phyloP scores from a whole-genome alignment of 1,140 invertebrate genomes.

The Drosophila funebris region DNA sequence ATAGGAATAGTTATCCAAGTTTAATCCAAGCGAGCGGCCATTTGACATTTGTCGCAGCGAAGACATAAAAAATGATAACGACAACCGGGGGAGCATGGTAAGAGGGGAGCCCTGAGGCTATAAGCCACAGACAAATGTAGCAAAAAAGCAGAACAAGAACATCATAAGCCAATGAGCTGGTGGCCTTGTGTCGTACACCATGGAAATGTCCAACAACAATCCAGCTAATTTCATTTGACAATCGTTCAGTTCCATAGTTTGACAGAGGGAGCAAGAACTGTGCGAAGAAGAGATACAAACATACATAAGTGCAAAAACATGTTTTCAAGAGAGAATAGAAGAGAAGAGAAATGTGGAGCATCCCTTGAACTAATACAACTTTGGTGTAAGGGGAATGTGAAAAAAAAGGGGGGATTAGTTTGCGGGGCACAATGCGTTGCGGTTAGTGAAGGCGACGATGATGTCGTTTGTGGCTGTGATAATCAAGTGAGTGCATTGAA shows the following conservation, averaged over 20 bases:
- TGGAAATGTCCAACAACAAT: conserved; percentile 35
- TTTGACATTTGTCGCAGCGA: conserved; percentile 41
- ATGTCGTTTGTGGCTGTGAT: conserved; percentile 55
- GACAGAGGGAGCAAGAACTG: background rate
- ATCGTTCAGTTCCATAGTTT: conserved; percentile 46
- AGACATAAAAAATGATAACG: conserved; percentile 29
- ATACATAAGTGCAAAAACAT: conserved; percentile 77
- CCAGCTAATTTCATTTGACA: conserved; percentile 77
- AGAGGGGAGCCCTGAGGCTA: background rate
- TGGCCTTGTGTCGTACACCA: conserved; percentile 50
- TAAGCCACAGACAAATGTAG: conserved; percentile 51
- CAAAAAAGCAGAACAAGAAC: conserved; percentile 17
- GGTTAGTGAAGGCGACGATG: conserved; percentile 31
- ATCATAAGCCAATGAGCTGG: conserved; percentile 47
- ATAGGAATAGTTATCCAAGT: conserved; percentile 33
- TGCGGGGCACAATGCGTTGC: conserved; percentile 7
- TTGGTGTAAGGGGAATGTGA: conserved; percentile 1
- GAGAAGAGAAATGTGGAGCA: conserved; percentile 20
- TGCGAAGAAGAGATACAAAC: conserved; percentile 13
- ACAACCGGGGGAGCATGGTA: no score
- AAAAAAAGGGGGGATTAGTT: background rate
- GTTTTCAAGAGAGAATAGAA: conserved; percentile 58
- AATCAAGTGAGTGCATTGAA: conserved; percentile 67
- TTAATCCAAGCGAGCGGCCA: conserved; percentile 20
- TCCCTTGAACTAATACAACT: conserved; percentile 25